Conservation (phyloP, 2,113 vertebrate genomes). For the Calypte anna region DNA sequence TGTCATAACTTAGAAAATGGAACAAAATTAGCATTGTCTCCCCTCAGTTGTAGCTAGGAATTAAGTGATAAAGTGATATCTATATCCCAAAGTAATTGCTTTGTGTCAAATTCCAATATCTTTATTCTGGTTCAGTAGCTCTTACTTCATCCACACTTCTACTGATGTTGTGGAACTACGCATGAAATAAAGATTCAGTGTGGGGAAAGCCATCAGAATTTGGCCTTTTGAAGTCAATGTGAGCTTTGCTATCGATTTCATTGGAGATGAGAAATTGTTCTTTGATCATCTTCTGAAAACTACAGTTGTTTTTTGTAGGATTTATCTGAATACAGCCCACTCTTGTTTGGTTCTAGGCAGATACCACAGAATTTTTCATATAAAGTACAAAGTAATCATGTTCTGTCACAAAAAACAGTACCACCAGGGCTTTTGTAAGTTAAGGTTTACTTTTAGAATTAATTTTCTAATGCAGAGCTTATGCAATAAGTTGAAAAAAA, state of each 20-base stretch:
- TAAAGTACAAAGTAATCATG: neutral
- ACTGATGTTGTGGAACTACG: neutral
- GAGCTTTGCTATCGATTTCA: neutral
- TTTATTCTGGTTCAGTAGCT: conserved; percentile 18
- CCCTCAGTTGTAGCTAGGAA: neutral
- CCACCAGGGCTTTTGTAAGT: neutral
- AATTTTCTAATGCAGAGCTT: neutral
- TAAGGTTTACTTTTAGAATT: neutral
- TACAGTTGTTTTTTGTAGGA: neutral
- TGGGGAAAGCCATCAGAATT: conserved; percentile 1
- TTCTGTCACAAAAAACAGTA: neutral
- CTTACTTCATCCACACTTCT: conserved; percentile 23
- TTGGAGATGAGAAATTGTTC: conserved; percentile 11
- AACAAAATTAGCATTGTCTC: neutral
- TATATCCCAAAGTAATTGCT: conserved; percentile 25
- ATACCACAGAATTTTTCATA: neutral
- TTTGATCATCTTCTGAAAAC: conserved; percentile 11
- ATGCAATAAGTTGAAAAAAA: neutral
- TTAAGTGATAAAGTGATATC: conserved; percentile 1
- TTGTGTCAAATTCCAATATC: neutral
- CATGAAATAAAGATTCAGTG: neutral
- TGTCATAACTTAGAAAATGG: conserved; percentile 46
- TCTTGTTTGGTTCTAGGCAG: neutral
- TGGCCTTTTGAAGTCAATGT: conserved; percentile 31
- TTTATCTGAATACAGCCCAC: neutral